Evolutionary conservation across 2,797 vertebrate species (phyloP), one percentile per base, ranked within the genome.

Genomic region (Thunnus albacares): DNA sequence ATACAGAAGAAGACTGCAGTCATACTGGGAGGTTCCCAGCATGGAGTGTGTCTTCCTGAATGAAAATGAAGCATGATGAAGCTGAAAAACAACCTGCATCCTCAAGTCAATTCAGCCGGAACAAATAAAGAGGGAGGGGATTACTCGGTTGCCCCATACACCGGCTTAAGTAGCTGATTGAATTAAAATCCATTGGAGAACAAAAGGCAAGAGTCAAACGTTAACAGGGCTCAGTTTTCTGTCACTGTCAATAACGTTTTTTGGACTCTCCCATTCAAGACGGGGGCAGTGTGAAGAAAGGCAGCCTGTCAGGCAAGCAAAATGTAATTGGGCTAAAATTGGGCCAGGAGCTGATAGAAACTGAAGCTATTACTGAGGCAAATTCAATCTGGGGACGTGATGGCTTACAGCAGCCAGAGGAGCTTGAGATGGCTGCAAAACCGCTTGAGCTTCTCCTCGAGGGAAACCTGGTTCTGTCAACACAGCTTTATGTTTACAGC

Each of bases 321-420:
- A 82, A 73, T 15, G 58, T 84, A 87, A 92, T 81, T 89, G 87
- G 81, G 73, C 74, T 80, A 63, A 89, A 94, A 91, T 86, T 85
- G 84, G 82, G 9, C 70, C 63, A 79, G 69, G 55, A 77, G 78
- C 66, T 57, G 80, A 84, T 70, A 79, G 86, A 89, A 82, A 85
- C 67, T 77, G 38, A 93, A 90, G 85, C 83, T 77, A 82, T 90
- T 93, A 87, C 71, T 43, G 87, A 81, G 75, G 82, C 80, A 83
- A 90, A 91, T 90, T 90, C 81, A 83, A 88, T 92, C 84, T 80
- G 38, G 65, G 67, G 80, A 69, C n/a, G 60, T 35, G 70, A 79
- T 75, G 78, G 72, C 79, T 86, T 73, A 28, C 65, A 72, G 62
- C 6, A 28, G 28, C 62, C 70, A 47, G 24, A 47, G 38, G 26